These are phyloP conservation scores for Schizopygopsis malacanthus DNA, from an alignment of 2,797 vertebrate species.

Conservation along the genomic window DNA sequence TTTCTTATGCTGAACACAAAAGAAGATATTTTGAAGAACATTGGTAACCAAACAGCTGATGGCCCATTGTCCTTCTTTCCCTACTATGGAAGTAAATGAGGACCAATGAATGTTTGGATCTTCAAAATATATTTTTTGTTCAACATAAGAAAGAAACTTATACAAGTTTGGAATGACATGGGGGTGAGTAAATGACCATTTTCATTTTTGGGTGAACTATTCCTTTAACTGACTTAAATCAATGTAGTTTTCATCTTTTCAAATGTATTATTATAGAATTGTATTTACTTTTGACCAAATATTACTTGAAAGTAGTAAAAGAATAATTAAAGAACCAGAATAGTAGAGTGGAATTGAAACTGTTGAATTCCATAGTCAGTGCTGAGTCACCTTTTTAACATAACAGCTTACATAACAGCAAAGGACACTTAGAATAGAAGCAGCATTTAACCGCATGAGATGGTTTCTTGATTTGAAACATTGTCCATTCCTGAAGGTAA, in stretches of 20 bases:
- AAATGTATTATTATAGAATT: not conserved
- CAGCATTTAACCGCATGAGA: slow-evolving; percentile 25
- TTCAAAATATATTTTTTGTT: too few relatives aligned
- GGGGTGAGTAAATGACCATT: too few relatives aligned
- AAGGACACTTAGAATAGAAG: not conserved
- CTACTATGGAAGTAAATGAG: too few relatives aligned
- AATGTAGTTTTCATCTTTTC: not conserved
- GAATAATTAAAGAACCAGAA: not conserved
- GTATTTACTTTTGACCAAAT: not conserved
- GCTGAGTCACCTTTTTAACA: slow-evolving; percentile 4
- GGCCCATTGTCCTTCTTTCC: too few relatives aligned
- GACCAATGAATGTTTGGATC: too few relatives aligned
- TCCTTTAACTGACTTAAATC: not conserved
- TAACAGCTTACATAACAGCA: slow-evolving; percentile 2
- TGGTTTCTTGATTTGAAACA: slow-evolving; percentile 49
- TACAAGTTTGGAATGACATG: too few relatives aligned
- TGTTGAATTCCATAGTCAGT: slow-evolving; percentile 2
- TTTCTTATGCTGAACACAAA: too few relatives aligned
- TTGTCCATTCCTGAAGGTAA: not conserved
- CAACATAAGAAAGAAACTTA: too few relatives aligned
- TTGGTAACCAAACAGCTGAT: too few relatives aligned
- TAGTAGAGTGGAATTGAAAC: not conserved
- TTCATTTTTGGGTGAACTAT: not conserved
- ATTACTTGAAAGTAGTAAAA: not conserved
- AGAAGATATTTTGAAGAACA: too few relatives aligned